Evolutionary conservation across 2,888 invertebrate genomes (phyloP), one percentile per base, ranked within the genome.

Genomic region (Digitonthophagus gazella): DNA sequence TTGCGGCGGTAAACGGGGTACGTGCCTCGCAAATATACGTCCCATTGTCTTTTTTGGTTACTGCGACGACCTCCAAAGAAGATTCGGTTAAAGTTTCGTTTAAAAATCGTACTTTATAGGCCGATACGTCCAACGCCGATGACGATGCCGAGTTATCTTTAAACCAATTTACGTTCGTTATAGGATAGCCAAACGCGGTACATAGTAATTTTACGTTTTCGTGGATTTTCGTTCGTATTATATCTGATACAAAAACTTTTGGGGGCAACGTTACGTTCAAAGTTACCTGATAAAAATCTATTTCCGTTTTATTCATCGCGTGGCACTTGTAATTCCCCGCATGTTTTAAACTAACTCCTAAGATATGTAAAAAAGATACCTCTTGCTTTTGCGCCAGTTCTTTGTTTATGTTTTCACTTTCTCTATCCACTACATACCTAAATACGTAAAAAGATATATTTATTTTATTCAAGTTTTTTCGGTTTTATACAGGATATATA

Each of bases 31-130:
- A 90, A 15, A 82, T 82, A 76, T 91, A 92, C 0, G 90, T 88
- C 5, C 93, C 94, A 79, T 93, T 93, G 77, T 93, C 90, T 76
- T 90, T 89, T 72, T 89, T 87, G 6, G 86, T 84, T 0, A 90
- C 84, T 75, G 87, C 85, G 1, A 84, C 80, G 65, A 90, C 84
- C 76, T 82, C 83, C 64, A 90, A 83, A 0, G 85, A 87, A 63
- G 88, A 86, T 76, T 88, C 85, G 2, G 88, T 83, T 70, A 85
- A 83, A 3, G 90, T 91, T 3, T 85, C 83, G 77, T 88, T 88
- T 1, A 88, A 74, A 58, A 77, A 76, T 20, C 74, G 73, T 67
- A 78, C 75, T 65, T 74, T 72, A 19, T 73, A 72, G 5, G 71
- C 70, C 15, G 71, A 69, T 0, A 68, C 11, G 67, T 80, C 83